Conservation (phyloP, 2,888 invertebrate genomes). For the Phyllotreta striolata region DNA sequence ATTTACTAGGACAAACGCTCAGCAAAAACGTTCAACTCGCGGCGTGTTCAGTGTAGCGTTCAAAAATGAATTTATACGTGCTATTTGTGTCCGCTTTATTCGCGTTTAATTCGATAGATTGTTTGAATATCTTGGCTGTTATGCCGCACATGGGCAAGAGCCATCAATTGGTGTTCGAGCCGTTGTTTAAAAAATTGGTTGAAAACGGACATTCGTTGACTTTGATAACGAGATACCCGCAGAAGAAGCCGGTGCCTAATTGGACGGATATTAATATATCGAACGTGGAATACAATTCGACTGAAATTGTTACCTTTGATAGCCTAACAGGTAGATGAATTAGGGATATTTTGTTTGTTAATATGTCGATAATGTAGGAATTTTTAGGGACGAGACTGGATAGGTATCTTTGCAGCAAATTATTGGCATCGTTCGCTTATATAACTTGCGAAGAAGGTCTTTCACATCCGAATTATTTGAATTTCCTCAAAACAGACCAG, state of each 20-base stretch:
- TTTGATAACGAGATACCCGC: slow-evolving; percentile 72
- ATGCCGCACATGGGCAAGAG: slow-evolving; percentile 76
- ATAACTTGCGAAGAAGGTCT: slow-evolving; percentile 13
- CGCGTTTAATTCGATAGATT: neutral
- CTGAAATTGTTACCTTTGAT: slow-evolving; percentile 23
- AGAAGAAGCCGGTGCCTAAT: slow-evolving; percentile 61
- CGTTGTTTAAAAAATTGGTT: slow-evolving; percentile 68
- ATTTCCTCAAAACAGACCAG: slow-evolving; percentile 59
- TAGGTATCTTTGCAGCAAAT: neutral
- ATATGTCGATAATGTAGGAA: no score
- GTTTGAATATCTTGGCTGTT: slow-evolving; percentile 68
- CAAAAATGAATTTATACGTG: no score
- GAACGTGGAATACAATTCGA: slow-evolving; percentile 18
- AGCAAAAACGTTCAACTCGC: no score
- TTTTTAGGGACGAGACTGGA: slow-evolving; percentile 14
- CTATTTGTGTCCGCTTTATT: neutral
- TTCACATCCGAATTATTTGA: slow-evolving; percentile 37
- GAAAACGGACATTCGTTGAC: slow-evolving; percentile 72
- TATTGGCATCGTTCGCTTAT: slow-evolving; percentile 3
- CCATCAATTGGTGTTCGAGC: slow-evolving; percentile 72
- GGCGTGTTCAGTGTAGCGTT: no score
- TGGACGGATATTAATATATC: slow-evolving; percentile 66
- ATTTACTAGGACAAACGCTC: no score
- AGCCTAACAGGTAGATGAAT: slow-evolving; percentile 9
- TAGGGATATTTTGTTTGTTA: neutral